Evolutionary conservation across 1,140 invertebrate species (phyloP).

Genomic region (Trachymyrmex cornetzi): DNA sequence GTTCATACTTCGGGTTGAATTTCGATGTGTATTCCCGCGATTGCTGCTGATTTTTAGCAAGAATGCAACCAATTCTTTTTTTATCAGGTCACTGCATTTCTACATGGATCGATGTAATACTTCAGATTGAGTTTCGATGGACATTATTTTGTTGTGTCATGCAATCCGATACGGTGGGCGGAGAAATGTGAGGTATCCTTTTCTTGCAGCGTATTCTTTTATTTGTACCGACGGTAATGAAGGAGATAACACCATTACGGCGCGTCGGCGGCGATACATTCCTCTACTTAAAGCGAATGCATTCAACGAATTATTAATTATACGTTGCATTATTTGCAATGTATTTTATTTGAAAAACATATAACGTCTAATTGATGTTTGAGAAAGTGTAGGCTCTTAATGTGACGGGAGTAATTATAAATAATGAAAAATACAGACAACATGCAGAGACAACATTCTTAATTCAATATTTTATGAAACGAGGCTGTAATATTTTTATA

Average conservation of each 20-base stretch:
- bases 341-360: neutral
- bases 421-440: neutral
- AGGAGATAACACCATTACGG: constrained; percentile 61
- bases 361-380: neutral
- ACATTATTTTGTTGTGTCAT: neutral
- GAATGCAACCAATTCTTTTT: neutral
- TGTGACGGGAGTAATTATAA: neutral
- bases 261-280: constrained; percentile 24
- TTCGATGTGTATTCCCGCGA: neutral
- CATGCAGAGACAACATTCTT: neutral
- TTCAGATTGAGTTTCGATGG: constrained; percentile 39
- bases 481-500: neutral
- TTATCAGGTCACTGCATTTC: neutral
- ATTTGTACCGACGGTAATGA: constrained; percentile 63
- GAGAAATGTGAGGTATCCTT: neutral
- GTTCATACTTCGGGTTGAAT: neutral
- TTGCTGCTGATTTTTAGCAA: neutral
- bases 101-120: neutral
- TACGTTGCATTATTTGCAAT: constrained; percentile 12
- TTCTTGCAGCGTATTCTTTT: constrained; percentile 24
- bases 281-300: constrained; percentile 3
- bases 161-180: constrained; percentile 43
- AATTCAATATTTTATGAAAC: neutral
- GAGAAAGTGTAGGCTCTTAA: neutral
- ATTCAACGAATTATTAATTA: neutral